Conservation (phyloP, 2,113 vertebrate species). For the Lophochroa leadbeateri region DNA sequence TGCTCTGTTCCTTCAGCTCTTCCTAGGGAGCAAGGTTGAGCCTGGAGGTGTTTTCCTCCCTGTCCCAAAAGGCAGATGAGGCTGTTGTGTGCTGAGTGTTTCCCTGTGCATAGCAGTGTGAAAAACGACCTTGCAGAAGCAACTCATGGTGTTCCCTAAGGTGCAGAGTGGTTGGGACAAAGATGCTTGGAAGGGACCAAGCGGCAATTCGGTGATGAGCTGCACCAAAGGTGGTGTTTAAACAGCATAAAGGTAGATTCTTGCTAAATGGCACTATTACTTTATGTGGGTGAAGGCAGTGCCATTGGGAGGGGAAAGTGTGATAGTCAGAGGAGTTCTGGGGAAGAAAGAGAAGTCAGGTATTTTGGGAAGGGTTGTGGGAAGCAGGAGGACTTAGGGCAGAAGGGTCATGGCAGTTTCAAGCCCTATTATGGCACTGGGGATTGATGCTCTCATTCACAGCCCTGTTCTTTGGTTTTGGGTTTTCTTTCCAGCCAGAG, state of each 20-base stretch:
- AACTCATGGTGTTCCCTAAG: background rate
- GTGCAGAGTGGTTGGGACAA: background rate
- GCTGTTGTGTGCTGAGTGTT: background rate
- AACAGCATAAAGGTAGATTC: background rate
- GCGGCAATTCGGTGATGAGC: background rate
- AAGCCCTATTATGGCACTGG: background rate
- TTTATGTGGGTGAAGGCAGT: background rate
- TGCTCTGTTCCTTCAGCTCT: background rate
- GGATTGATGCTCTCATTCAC: background rate
- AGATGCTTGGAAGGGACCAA: background rate
- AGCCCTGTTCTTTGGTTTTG: background rate
- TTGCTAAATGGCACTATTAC: background rate
- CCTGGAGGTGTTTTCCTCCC: background rate
- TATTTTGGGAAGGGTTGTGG: background rate
- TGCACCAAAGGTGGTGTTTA: background rate
- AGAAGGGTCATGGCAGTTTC: background rate
- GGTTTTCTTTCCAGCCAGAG: background rate
- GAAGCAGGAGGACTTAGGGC: background rate
- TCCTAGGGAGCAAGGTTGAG: background rate
- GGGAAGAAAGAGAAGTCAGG: background rate
- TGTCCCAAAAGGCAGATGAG: background rate
- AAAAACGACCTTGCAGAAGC: background rate
- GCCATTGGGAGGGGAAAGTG: background rate
- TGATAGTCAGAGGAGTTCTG: background rate
- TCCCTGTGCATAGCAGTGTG: background rate